These are phyloP conservation scores for Cheilosia vernalis DNA, from an alignment of 2,888 invertebrate species.

Conservation along the genomic window DNA sequence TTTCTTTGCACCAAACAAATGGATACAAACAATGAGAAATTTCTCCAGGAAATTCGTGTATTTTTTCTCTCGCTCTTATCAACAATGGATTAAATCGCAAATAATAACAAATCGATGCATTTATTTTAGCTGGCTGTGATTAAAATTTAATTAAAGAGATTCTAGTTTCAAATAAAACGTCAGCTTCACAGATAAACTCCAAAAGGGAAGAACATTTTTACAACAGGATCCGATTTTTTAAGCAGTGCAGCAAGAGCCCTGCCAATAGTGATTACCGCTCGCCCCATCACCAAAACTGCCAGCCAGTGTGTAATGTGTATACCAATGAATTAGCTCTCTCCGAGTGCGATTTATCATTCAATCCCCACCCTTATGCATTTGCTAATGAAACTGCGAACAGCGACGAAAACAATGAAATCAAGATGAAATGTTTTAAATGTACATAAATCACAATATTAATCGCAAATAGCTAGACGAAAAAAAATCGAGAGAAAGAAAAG, in stretches of 20 bases:
- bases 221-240: background rate
- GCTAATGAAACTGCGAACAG: slow-evolving; percentile 36
- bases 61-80: background rate
- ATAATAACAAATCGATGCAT: slow-evolving; percentile 6
- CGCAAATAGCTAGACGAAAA: slow-evolving; percentile 69
- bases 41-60: slow-evolving; percentile 1
- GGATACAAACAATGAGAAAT: slow-evolving; percentile 44
- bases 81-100: slow-evolving; percentile 9
- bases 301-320: slow-evolving; percentile 20
- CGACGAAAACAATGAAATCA: slow-evolving; percentile 51
- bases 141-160: too few relatives aligned
- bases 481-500: slow-evolving; percentile 39
- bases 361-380: slow-evolving; percentile 46
- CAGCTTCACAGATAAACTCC: too few relatives aligned
- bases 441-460: slow-evolving; percentile 74
- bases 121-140: too few relatives aligned
- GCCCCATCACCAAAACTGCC: slow-evolving; percentile 3
- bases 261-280: background rate
- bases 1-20: slow-evolving; percentile 38
- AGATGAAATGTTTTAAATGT: slow-evolving; percentile 64
- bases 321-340: slow-evolving; percentile 6
- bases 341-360: background rate
- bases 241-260: background rate
- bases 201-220: too few relatives aligned
- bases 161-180: too few relatives aligned